A percentile compares a stretch with the other conserved stretches of the same genome.
phyloP scores from a whole-genome alignment of 2,888 invertebrate genomes.

The Entomobrya proxima region DNA sequence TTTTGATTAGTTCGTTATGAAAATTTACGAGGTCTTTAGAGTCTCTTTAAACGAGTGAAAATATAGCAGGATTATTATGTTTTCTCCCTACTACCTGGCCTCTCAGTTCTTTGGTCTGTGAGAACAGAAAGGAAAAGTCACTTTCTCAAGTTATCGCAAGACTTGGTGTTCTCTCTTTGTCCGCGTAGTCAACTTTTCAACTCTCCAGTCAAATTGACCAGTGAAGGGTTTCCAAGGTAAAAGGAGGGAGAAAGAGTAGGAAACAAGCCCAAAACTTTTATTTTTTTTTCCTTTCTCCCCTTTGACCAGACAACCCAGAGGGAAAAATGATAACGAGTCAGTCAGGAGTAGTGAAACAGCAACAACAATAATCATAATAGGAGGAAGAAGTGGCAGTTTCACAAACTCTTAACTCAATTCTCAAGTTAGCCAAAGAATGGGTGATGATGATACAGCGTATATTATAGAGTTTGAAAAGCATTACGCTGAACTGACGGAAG shows the following conservation, averaged over 20 bases:
- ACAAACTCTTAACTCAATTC: slow-evolving; percentile 20
- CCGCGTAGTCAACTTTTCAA: not conserved
- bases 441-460: slow-evolving; percentile 20
- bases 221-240: not conserved
- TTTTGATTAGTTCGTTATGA: slow-evolving; percentile 67
- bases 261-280: slow-evolving; percentile 9
- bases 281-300: slow-evolving; percentile 8
- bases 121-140: slow-evolving; percentile 2
- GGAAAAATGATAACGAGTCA: slow-evolving; percentile 1
- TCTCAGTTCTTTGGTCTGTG: not conserved
- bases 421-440: not conserved
- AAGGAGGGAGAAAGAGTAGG: not conserved
- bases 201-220: not conserved
- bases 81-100: slow-evolving; percentile 11
- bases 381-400: not conserved
- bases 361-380: slow-evolving; percentile 7
- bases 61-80: slow-evolving; percentile 8
- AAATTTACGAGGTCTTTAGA: slow-evolving; percentile 58
- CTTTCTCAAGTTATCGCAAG: slow-evolving; percentile 11
- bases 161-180: not conserved
- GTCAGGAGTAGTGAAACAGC: not conserved
- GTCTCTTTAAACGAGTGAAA: slow-evolving; percentile 35
- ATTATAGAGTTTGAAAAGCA: not conserved
- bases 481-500: not conserved
- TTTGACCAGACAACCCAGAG: too few species aligned